Evolutionary conservation across 2,113 vertebrate species (phyloP), one percentile per base, ranked within the genome.

Genomic region (Tor tambroides): DNA sequence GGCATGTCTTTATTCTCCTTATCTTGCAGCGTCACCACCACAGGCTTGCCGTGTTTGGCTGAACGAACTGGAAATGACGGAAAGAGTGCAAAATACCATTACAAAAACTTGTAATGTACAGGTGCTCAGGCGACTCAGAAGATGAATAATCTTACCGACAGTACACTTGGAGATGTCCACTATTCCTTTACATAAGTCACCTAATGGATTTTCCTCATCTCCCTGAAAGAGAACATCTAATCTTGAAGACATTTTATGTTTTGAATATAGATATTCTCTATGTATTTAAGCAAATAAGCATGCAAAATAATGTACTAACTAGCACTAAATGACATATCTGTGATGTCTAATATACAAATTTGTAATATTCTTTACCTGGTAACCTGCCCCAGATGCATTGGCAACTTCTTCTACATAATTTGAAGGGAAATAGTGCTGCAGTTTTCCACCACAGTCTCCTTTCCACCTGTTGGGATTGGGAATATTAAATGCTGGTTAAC

Each of bases 381-480:
- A 95, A 87, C 89, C 95, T 26, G 92, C 72, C 0, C 95, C 96
- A 32, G 93, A 83, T 10, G 90, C 85, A 11, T 86, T 93, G n/a
- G 94, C 94, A 71, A 98, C 90, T 26, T 98, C 96, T 92, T 99
- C 97, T 0, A 99, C 97, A 0, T 97, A 98, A 92, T 99, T 99
- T 28, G 98, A 95, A 0, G 98, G 98, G 85, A 99, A 99, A 92
- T 95, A 97, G 32, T 95, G 93, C 88, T 99, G 98, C n/a, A 97
- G 63, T 87, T 96, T 96, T 51, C 97, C 96, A 6, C 96, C 97
- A 0, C 96, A 95, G 93, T 99, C 98, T 0, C 98, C 98, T 89
- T 95, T 98, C 97, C 97, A 98, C 98, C 98, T 99, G 92, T 69
- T 69, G 51, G 0, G 61, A 86, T 51, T 32, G 21, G 28, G 6